Percentiles rank a stretch among this genome's conserved stretches.
phyloP scores from a whole-genome alignment of 1,140 invertebrate genomes.

The Eupeodes corollae region DNA sequence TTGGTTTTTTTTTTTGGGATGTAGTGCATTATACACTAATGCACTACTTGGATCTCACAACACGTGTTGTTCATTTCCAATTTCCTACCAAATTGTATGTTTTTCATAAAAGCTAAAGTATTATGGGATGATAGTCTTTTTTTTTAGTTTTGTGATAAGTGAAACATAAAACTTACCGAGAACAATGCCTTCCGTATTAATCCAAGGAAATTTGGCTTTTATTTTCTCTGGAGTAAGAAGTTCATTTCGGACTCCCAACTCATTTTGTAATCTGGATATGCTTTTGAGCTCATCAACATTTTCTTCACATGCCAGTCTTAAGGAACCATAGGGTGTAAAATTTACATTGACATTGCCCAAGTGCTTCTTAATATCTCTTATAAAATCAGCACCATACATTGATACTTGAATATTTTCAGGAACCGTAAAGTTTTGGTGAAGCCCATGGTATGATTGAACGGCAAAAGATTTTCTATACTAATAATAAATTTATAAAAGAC shows the following conservation, averaged over 20 bases:
- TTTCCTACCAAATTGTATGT: too few species aligned
- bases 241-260: conserved; percentile 69
- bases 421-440: conserved; percentile 88
- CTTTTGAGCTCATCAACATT: conserved; percentile 58
- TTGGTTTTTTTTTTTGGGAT: too few species aligned
- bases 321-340: conserved; percentile 79
- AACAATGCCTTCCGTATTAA: conserved; percentile 73
- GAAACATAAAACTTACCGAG: conserved; percentile 56
- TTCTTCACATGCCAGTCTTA: conserved; percentile 69
- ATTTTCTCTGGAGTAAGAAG: conserved; percentile 57
- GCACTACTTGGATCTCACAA: too few species aligned
- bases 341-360: conserved; percentile 67
- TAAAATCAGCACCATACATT: conserved; percentile 78
- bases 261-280: conserved; percentile 70
- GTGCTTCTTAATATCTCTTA: conserved; percentile 65
- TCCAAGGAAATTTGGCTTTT: conserved; percentile 76
- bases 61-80: too few species aligned
- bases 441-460: conserved; percentile 67
- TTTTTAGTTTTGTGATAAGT: too few species aligned
- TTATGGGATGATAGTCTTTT: too few species aligned
- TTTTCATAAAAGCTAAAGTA: too few species aligned
- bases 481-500: conserved; percentile 25
- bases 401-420: conserved; percentile 91
- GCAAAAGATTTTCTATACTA: conserved; percentile 71
- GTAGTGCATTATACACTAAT: too few species aligned